Percentiles rank a stretch among this genome's conserved stretches.
Evolutionary conservation across 2,113 vertebrate genomes (phyloP).

Genomic region (Octodon degus): DNA sequence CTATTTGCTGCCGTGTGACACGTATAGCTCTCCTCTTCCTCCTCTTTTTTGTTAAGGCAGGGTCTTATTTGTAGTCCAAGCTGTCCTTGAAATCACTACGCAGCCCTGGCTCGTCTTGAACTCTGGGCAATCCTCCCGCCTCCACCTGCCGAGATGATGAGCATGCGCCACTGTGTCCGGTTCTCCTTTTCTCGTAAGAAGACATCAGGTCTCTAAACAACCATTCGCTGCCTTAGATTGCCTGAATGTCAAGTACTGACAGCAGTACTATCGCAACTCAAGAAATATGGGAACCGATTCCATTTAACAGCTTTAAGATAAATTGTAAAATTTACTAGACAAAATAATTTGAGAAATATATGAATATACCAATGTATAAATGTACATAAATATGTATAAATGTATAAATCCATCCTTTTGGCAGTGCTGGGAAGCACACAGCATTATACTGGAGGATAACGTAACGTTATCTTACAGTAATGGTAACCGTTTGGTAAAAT

Average conservation of each 20-base stretch:
- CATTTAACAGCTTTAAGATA: constrained; percentile 23
- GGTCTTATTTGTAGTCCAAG: background rate
- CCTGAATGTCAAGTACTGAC: background rate
- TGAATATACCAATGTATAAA: background rate
- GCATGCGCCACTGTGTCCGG: background rate
- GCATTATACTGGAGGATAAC: no score
- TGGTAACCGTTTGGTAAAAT: no score
- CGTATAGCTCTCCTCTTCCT: background rate
- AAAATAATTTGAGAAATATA: constrained; percentile 17
- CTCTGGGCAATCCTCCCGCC: background rate
- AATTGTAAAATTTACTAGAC: constrained; percentile 5
- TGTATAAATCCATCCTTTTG: no score
- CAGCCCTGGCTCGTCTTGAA: background rate
- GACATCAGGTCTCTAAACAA: background rate
- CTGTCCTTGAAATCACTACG: background rate
- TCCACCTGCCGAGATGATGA: background rate
- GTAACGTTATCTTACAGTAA: no score
- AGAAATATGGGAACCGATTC: background rate
- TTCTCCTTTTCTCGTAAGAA: background rate
- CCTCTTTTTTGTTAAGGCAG: background rate
- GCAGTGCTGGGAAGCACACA: no score
- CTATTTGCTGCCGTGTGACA: background rate
- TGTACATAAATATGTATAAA: background rate
- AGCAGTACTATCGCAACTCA: background rate
- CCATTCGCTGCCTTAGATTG: background rate